Percentiles rank a stretch among this genome's conserved stretches.
Conservation (phyloP, 1,140 invertebrate genomes). For the Conopomorpha cramerella region DNA sequence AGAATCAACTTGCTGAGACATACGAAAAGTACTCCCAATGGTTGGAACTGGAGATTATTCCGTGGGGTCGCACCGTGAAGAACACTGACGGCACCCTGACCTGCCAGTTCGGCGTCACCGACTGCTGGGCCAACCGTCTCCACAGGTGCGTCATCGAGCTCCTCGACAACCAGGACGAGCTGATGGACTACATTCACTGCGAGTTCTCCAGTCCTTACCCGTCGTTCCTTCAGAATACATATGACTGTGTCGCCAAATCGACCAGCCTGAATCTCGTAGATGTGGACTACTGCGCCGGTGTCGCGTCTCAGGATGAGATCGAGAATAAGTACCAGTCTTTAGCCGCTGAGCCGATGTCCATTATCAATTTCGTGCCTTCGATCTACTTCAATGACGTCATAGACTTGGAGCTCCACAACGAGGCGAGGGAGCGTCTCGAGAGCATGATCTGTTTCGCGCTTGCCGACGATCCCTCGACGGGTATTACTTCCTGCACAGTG, state of each 20-base stretch:
- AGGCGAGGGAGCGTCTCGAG: conserved; percentile 12
- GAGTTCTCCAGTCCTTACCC: conserved; percentile 25
- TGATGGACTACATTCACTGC: conserved; percentile 37
- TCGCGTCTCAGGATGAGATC: conserved; percentile 12
- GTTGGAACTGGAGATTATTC: conserved; percentile 35
- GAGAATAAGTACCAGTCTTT: conserved; percentile 16
- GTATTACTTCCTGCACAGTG: conserved; percentile 14
- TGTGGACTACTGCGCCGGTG: conserved; percentile 25
- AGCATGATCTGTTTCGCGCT: conserved; percentile 30
- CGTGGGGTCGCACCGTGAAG: conserved; percentile 34
- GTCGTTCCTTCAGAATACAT: conserved; percentile 16
- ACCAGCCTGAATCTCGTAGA: conserved; percentile 20
- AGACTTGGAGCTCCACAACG: conserved; percentile 8
- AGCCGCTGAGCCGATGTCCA: conserved; percentile 14
- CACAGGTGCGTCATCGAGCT: conserved; percentile 35
- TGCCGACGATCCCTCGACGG: conserved; percentile 18
- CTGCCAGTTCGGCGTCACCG: conserved; percentile 27
- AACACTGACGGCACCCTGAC: conserved; percentile 12
- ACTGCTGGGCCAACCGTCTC: conserved; percentile 42
- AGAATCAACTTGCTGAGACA: conserved; percentile 13
- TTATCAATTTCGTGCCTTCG: conserved; percentile 30
- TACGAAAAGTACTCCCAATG: conserved; percentile 26
- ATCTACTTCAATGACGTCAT: conserved; percentile 29
- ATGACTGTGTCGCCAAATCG: conserved; percentile 19
- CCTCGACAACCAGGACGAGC: conserved; percentile 22